These are phyloP conservation scores for Pelobates cultripes DNA, from an alignment of 2,797 vertebrate species.

Conservation along the genomic window DNA sequence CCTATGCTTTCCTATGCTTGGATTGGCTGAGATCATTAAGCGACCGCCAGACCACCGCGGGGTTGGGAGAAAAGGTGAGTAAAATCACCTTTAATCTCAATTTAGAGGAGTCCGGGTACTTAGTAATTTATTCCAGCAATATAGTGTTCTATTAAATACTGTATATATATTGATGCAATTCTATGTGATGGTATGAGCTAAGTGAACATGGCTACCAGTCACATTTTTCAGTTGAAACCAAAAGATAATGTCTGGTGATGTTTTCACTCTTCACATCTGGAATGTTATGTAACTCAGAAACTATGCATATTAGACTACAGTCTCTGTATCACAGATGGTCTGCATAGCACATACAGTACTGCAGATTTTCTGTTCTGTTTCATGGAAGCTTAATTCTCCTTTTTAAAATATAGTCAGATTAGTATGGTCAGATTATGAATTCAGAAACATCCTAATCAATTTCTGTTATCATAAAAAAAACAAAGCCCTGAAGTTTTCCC, in stretches of 20 bases:
- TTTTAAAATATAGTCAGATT: conserved; percentile 10
- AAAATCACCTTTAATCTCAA: too few species aligned
- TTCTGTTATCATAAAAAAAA: background rate
- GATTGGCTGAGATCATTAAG: too few species aligned
- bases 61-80: too few species aligned
- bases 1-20: too few species aligned
- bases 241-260: background rate
- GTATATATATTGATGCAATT: too few species aligned
- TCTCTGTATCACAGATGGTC: conserved; percentile 41
- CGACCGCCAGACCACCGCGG: too few species aligned
- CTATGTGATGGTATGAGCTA: too few species aligned
- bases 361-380: conserved; percentile 18
- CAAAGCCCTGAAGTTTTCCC: background rate
- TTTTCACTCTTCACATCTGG: conserved; percentile 41
- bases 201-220: too few species aligned
- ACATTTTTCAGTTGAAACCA: too few species aligned
- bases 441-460: conserved; percentile 9
- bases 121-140: too few species aligned
- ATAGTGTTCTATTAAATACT: too few species aligned
- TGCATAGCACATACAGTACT: conserved; percentile 24
- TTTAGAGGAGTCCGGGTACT: too few species aligned
- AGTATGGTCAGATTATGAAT: conserved; percentile 12
- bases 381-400: conserved; percentile 10
- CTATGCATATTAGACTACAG: conserved; percentile 36
- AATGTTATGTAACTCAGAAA: conserved; percentile 40